These are phyloP conservation scores for Drosophila navojoa DNA, from an alignment of 1,140 invertebrate species.

Conservation along the genomic window DNA sequence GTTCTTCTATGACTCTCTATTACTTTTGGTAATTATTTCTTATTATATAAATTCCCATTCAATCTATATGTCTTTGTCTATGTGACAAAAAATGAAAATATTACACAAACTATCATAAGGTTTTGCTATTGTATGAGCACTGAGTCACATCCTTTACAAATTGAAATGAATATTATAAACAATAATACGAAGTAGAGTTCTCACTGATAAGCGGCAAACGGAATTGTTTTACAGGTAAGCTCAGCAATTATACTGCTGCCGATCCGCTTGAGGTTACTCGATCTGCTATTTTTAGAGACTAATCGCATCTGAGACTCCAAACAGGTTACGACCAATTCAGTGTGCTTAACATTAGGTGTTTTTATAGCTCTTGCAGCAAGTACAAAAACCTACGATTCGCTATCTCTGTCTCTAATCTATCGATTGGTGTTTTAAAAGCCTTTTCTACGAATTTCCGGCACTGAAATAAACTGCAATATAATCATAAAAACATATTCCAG, in stretches of 20 bases:
- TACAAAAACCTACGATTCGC: conserved; percentile 1
- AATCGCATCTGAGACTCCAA: conserved; percentile 15
- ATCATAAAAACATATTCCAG: conserved; percentile 24
- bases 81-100: too few relatives aligned
- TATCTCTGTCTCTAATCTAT: conserved; percentile 33
- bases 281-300: conserved; percentile 25
- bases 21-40: too few relatives aligned
- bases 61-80: too few relatives aligned
- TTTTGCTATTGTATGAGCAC: too few relatives aligned
- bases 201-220: conserved; percentile 9
- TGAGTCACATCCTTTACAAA: conserved; percentile 3
- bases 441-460: conserved; percentile 55
- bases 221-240: not conserved
- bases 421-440: conserved; percentile 43
- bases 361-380: conserved; percentile 5
- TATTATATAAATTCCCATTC: too few relatives aligned
- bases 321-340: conserved; percentile 11
- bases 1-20: too few relatives aligned
- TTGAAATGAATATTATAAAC: not conserved
- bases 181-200: not conserved
- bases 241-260: not conserved
- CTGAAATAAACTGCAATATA: conserved; percentile 29
- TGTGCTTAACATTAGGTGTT: conserved; percentile 4
- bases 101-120: too few relatives aligned
- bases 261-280: conserved; percentile 8